Conservation (phyloP, 2,797 vertebrate genomes). For the Lates japonicus region DNA sequence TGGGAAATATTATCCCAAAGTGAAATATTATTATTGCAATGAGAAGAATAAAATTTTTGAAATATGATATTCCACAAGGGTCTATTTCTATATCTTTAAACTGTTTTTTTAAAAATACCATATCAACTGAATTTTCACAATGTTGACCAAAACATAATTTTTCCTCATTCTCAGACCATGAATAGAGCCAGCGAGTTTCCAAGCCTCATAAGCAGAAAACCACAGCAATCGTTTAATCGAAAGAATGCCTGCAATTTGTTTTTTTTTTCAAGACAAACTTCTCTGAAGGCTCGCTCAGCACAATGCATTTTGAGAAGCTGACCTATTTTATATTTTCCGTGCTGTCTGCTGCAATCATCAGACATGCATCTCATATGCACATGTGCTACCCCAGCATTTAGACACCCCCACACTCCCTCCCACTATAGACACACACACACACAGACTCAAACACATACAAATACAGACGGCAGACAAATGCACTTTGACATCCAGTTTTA, state of each 20-base stretch:
- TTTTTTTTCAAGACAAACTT: conserved; percentile 64
- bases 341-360: conserved; percentile 83
- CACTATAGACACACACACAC: conserved; percentile 16
- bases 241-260: conserved; percentile 67
- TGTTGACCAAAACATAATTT: conserved; percentile 24
- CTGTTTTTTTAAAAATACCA: background rate
- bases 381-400: conserved; percentile 69
- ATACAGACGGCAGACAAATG: conserved; percentile 54
- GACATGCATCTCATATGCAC: conserved; percentile 77
- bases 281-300: conserved; percentile 70
- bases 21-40: background rate
- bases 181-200: conserved; percentile 44
- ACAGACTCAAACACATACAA: conserved; percentile 15
- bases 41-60: too few relatives aligned
- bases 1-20: background rate
- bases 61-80: background rate
- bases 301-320: conserved; percentile 80
- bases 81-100: background rate
- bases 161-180: conserved; percentile 44
- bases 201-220: conserved; percentile 56
- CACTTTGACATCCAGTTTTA: conserved; percentile 64
- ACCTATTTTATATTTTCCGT: conserved; percentile 85
- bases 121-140: conserved; percentile 27
- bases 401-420: conserved; percentile 43
- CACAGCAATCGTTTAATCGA: conserved; percentile 61